phyloP scores from a whole-genome alignment of 1,140 invertebrate species.

The Physella acuta region DNA sequence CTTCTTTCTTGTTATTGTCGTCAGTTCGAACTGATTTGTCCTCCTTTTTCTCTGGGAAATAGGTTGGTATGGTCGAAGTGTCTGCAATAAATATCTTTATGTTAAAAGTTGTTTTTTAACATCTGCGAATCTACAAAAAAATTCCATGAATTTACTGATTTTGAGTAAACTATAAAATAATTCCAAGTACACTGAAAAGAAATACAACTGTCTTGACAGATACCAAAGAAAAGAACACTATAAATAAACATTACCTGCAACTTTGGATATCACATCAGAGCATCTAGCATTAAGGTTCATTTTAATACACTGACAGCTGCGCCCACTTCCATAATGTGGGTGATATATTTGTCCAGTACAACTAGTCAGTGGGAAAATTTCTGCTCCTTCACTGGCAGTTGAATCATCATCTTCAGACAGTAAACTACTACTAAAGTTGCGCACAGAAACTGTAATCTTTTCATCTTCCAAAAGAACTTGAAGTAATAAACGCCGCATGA shows the following conservation, averaged over 20 bases:
- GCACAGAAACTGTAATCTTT: conserved; percentile 69
- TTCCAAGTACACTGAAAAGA: no score
- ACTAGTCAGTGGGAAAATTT: conserved; percentile 9
- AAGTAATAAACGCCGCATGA: conserved; percentile 80
- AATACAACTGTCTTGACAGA: no score
- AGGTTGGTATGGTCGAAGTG: not conserved
- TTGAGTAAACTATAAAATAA: no score
- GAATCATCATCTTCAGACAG: conserved; percentile 5
- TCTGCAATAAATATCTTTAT: conserved; percentile 17
- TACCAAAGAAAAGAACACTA: no score
- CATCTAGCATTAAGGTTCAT: conserved; percentile 76
- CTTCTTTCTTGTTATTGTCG: conserved; percentile 25
- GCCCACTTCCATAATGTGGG: conserved; percentile 62
- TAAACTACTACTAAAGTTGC: conserved; percentile 18
- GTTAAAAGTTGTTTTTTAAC: no score
- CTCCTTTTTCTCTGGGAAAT: conserved; percentile 20
- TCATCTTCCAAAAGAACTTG: conserved; percentile 84
- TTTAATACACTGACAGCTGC: conserved; percentile 69
- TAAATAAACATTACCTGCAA: no score
- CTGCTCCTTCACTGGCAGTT: not conserved
- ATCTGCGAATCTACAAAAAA: no score
- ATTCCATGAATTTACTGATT: not conserved
- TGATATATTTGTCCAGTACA: conserved; percentile 43
- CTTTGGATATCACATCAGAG: conserved; percentile 64
- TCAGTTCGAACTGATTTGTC: conserved; percentile 20